These are phyloP conservation scores for Atrina japonica DNA, from an alignment of 2,888 invertebrate species.

Conservation along the genomic window DNA sequence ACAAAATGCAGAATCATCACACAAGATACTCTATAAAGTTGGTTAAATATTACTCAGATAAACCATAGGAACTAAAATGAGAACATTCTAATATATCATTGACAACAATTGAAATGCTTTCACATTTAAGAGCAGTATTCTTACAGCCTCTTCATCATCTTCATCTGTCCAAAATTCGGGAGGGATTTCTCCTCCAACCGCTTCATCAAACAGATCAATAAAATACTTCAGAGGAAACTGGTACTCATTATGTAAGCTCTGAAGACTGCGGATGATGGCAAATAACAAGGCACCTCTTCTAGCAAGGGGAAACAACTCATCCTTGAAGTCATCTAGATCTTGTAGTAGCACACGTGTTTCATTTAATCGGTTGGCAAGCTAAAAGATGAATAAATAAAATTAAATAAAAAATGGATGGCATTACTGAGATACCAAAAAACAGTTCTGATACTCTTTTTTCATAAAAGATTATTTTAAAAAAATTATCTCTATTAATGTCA, in stretches of 20 bases:
- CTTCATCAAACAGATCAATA: slow-evolving; percentile 77
- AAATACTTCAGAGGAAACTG: slow-evolving; percentile 78
- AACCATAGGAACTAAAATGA: no score
- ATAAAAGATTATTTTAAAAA: no score
- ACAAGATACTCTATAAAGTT: no score
- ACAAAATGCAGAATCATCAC: no score
- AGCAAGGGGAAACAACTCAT: slow-evolving; percentile 77
- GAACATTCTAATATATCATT: no score
- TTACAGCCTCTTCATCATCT: slow-evolving; percentile 24
- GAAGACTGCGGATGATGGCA: slow-evolving; percentile 72
- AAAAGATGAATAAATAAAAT: no score
- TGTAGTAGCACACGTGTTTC: slow-evolving; percentile 66
- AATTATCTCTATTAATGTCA: no score
- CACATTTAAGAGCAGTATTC: no score
- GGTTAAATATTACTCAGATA: neutral
- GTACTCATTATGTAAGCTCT: slow-evolving; percentile 74
- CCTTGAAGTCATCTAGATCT: slow-evolving; percentile 74
- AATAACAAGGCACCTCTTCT: slow-evolving; percentile 76
- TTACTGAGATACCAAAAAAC: no score
- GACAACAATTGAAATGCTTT: no score
- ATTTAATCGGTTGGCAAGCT: slow-evolving; percentile 70
- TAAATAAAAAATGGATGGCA: slow-evolving; percentile 1
- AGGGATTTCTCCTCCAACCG: slow-evolving; percentile 75
- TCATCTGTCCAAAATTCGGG: slow-evolving; percentile 53
- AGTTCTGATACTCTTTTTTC: no score